Conservation (phyloP, 64 coral and sea anemone genomes). For the Platygyra sinensis region DNA sequence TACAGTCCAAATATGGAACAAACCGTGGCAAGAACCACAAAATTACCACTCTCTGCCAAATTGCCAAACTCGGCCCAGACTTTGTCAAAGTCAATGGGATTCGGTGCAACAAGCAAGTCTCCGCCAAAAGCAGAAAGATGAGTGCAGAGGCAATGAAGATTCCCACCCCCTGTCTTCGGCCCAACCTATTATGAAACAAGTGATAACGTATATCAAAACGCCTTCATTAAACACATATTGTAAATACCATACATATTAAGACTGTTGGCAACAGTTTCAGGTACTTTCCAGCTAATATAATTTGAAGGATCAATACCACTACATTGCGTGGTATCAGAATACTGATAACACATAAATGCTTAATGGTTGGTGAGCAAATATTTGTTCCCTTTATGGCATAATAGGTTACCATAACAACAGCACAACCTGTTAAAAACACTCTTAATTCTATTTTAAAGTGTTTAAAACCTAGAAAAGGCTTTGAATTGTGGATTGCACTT, state of each 20-base stretch:
- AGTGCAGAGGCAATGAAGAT: constrained; percentile 63
- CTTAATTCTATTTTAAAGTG: neutral
- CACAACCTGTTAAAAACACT: neutral
- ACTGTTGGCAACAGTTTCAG: too few species aligned
- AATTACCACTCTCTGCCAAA: constrained; percentile 59
- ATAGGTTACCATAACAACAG: too few species aligned
- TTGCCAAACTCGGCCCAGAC: constrained; percentile 71
- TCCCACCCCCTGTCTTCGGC: constrained; percentile 21
- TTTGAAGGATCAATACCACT: too few species aligned
- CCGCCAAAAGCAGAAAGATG: constrained; percentile 73
- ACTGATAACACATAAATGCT: too few species aligned
- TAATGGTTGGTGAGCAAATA: too few species aligned
- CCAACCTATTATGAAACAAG: constrained; percentile 31
- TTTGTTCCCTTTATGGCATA: too few species aligned
- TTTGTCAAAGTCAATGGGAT: constrained; percentile 73
- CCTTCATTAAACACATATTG: too few species aligned
- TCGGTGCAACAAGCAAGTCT: constrained; percentile 69
- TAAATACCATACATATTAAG: too few species aligned
- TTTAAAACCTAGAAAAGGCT: neutral
- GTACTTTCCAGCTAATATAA: too few species aligned
- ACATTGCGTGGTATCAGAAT: too few species aligned
- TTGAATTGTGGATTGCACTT: neutral
- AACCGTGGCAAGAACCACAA: constrained; percentile 58
- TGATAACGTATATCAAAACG: neutral
- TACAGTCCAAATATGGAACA: constrained; percentile 62